These are phyloP conservation scores for Myiotriccus ornatus DNA, from an alignment of 2,797 vertebrate genomes.

Conservation along the genomic window DNA sequence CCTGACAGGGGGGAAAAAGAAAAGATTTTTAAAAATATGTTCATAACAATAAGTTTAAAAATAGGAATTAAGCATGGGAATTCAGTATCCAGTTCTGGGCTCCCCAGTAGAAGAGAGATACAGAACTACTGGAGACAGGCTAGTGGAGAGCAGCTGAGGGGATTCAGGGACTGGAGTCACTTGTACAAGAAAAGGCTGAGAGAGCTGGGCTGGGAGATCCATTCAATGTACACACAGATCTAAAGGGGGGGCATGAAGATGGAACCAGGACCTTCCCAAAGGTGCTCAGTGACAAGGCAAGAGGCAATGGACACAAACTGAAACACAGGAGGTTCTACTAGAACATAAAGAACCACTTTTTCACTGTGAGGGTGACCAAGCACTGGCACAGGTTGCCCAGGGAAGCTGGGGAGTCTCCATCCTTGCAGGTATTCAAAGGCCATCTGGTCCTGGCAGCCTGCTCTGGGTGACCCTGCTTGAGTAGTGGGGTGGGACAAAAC, in stretches of 20 bases:
- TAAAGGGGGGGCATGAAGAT: neutral
- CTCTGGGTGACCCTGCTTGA: neutral
- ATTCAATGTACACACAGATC: neutral
- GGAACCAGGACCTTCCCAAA: neutral
- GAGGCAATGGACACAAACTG: neutral
- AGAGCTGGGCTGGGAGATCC: neutral
- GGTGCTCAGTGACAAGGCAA: neutral
- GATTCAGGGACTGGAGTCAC: neutral
- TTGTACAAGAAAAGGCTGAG: neutral
- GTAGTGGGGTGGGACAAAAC: neutral
- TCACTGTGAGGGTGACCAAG: neutral
- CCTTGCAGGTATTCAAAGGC: neutral
- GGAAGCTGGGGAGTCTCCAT: neutral
- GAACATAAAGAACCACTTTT: neutral
- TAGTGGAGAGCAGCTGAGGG: neutral
- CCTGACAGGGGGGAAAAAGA: too few species aligned
- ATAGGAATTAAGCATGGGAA: neutral
- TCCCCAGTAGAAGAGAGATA: neutral
- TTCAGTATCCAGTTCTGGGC: neutral
- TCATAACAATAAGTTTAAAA: neutral
- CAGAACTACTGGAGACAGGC: neutral
- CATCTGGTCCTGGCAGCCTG: neutral
- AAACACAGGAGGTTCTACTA: neutral
- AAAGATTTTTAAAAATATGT: too few species aligned
- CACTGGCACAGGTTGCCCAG: neutral